Base-by-base conservation (phyloP, 2,888 invertebrate genomes). In the Hanleya hanleyi region DNA sequence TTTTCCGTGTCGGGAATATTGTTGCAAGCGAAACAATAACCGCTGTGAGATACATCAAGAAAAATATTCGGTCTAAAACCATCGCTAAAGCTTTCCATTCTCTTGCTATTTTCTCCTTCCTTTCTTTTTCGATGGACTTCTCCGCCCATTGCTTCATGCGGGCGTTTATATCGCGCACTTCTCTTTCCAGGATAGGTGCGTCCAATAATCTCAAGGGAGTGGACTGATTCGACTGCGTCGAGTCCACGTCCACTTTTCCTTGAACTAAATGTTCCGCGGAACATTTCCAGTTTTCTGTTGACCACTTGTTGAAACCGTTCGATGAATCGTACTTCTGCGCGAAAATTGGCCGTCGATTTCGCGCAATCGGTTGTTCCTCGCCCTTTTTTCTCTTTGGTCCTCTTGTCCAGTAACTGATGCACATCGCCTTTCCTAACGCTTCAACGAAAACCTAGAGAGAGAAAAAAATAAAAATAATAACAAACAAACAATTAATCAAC, bases 271-370 rank as follows among this genome's bases (percentile, higher is more conserved):
- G 32, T 57, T 57, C 57, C 1, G 57, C 57, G 1, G 57, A 57
- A 4, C 57, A 15, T 57, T 29, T 57, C 57, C 57, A 57, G 57
- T 57, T 57, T 26, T 57, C 57, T n/a, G n/a, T n/a, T 3, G 57
- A 57, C 57, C 57, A 57, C 29, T 57, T 57, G 26, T 57, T 57
- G 32, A 29, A 57, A 26, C 57, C 57, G 32, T 57, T 57, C 15
- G 57, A 57, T 29, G 26, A 57, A 15, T 57, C 57, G 32, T 22
- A 57, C 4, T 32, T 18, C 32, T 57, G 57, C 1, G 15, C 32
- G 22, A 32, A 29, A 4, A 57, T 12, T 15, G 15, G 29, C 12
- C 57, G 57, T 9, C 57, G 18, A 26, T 57, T 57, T 22, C 57
- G 57, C 12, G 57, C 15, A 29, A 29, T 15, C 18, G 26, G 22